Conservation (phyloP, 2,888 invertebrate genomes). For the Melanargia galathea region DNA sequence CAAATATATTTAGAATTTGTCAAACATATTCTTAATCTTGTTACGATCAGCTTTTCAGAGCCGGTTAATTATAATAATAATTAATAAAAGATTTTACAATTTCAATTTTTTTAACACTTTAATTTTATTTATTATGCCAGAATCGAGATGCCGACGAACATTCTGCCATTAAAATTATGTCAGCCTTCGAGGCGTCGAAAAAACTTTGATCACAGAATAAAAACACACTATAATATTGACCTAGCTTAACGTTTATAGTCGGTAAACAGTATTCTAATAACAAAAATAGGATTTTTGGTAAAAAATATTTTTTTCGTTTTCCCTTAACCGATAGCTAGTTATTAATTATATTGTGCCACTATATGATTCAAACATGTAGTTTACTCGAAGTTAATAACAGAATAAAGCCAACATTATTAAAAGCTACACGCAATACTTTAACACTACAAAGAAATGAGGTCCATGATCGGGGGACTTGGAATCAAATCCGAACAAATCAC, state of each 20-base stretch:
- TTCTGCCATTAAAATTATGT: slow-evolving; percentile 35
- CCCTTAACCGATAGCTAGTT: slow-evolving; percentile 65
- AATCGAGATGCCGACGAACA: slow-evolving; percentile 37
- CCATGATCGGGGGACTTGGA: neutral
- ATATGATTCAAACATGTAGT: slow-evolving; percentile 42
- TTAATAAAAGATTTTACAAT: slow-evolving; percentile 18
- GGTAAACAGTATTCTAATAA: slow-evolving; percentile 70
- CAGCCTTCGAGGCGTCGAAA: slow-evolving; percentile 65
- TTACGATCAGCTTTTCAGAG: slow-evolving; percentile 9
- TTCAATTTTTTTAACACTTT: slow-evolving; percentile 6
- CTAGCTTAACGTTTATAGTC: slow-evolving; percentile 62
- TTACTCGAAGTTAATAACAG: slow-evolving; percentile 22
- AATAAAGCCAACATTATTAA: slow-evolving; percentile 26
- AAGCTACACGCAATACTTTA: slow-evolving; percentile 16
- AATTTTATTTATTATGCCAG: slow-evolving; percentile 9
- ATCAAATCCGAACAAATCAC: slow-evolving; percentile 11
- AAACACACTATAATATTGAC: slow-evolving; percentile 60
- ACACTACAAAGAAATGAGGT: slow-evolving; percentile 25
- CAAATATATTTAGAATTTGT: slow-evolving; percentile 26
- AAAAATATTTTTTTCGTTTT: slow-evolving; percentile 64
- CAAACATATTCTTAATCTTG: slow-evolving; percentile 21
- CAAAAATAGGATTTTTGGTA: slow-evolving; percentile 72
- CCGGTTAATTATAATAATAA: neutral
- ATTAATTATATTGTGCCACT: slow-evolving; percentile 61
- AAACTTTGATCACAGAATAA: slow-evolving; percentile 71